phyloP scores from a whole-genome alignment of 2,888 invertebrate species.

The Andricus quercusramuli region DNA sequence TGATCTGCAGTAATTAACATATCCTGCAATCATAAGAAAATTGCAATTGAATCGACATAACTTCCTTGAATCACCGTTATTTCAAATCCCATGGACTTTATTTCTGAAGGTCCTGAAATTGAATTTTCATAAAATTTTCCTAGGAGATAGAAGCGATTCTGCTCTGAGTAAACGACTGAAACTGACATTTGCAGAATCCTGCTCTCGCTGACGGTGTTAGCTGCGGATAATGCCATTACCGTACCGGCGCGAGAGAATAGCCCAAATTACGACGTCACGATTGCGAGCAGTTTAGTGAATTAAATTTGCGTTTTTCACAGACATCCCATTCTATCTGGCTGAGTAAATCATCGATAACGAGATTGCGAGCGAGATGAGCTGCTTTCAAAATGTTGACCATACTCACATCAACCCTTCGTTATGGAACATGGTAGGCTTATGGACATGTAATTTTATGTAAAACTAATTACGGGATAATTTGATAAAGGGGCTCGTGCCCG shows the following conservation, averaged over 20 bases:
- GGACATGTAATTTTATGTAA: conserved; percentile 67
- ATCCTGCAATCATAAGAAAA: no score
- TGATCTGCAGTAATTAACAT: no score
- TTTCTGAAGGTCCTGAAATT: background rate
- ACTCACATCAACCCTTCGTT: conserved; percentile 16
- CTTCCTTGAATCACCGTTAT: background rate
- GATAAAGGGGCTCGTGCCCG: conserved; percentile 61
- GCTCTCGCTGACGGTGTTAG: conserved; percentile 10
- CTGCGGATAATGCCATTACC: background rate
- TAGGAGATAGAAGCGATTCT: conserved; percentile 20
- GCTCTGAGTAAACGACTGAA: conserved; percentile 4
- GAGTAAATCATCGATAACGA: conserved; percentile 57
- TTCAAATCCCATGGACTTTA: background rate
- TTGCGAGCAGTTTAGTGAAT: conserved; percentile 47
- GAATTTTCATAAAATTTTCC: conserved; percentile 16
- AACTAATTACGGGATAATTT: conserved; percentile 70
- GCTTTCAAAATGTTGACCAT: conserved; percentile 39
- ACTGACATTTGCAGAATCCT: conserved; percentile 19
- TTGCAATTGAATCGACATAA: background rate
- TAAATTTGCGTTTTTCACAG: conserved; percentile 46
- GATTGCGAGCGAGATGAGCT: conserved; percentile 55
- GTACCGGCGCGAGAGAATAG: conserved; percentile 21
- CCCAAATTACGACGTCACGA: conserved; percentile 29
- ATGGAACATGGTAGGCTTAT: conserved; percentile 42
- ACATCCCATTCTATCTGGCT: conserved; percentile 37